These are phyloP conservation scores for Xylocopa sonorina DNA, from an alignment of 1,140 invertebrate genomes.

Conservation along the genomic window DNA sequence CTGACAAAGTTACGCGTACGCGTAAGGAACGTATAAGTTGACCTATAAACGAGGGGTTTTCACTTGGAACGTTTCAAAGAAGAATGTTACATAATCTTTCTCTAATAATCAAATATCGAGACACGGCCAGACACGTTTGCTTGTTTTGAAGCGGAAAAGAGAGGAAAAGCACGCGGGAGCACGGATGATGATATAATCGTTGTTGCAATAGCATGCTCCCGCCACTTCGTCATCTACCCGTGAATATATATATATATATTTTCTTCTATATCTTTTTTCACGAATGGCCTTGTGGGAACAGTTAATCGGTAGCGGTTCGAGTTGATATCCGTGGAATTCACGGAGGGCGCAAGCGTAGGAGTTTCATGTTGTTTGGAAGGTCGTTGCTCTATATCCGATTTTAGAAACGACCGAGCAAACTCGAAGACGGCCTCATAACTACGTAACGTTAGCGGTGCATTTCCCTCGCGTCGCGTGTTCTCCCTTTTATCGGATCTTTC, in stretches of 20 bases:
- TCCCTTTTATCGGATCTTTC: not conserved
- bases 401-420: constrained; percentile 77
- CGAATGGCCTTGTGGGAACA: constrained; percentile 2
- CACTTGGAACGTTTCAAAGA: not conserved
- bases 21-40: not conserved
- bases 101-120: constrained; percentile 17
- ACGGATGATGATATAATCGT: not conserved
- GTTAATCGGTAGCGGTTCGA: constrained; percentile 27
- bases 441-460: constrained; percentile 46
- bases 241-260: not conserved
- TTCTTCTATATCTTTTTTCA: not conserved
- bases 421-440: constrained; percentile 64
- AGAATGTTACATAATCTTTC: not conserved
- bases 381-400: constrained; percentile 82
- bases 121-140: constrained; percentile 17
- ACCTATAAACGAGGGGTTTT: not conserved
- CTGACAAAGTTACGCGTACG: not conserved
- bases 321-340: constrained; percentile 34
- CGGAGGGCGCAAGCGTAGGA: constrained; percentile 48
- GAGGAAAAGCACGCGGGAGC: not conserved
- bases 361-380: constrained; percentile 79
- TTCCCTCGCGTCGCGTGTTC: constrained; percentile 4
- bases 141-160: not conserved
- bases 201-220: constrained; percentile 1
- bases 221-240: not conserved